Evolutionary conservation across 1,140 invertebrate genomes (phyloP).

Genomic region (Popillia japonica): DNA sequence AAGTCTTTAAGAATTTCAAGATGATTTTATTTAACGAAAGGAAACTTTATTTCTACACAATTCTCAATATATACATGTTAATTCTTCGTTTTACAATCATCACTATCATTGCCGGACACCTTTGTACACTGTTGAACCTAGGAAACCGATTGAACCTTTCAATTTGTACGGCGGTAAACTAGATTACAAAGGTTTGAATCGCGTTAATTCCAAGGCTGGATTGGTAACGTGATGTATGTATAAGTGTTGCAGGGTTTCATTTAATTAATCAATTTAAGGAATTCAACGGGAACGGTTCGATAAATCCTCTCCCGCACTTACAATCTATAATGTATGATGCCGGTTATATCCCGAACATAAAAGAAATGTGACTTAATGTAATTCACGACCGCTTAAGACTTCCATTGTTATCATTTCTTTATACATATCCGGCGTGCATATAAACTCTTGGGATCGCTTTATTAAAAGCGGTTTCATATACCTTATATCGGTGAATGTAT

Average conservation of each 20-base stretch:
- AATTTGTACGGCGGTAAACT: background rate
- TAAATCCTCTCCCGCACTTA: background rate
- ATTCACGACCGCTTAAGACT: background rate
- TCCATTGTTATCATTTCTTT: conserved; percentile 6
- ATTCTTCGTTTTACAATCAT: too few species aligned
- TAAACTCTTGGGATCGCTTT: conserved; percentile 9
- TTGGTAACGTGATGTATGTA: background rate
- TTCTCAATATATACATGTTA: too few species aligned
- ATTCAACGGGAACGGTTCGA: background rate
- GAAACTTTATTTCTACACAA: too few species aligned
- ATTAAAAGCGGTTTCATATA: conserved; percentile 4
- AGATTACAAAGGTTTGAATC: background rate
- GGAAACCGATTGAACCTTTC: conserved; percentile 8
- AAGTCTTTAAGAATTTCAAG: too few species aligned
- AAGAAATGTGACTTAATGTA: conserved; percentile 3
- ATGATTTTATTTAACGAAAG: too few species aligned
- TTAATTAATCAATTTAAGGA: conserved; percentile 27
- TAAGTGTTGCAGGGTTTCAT: background rate
- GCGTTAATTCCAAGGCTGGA: background rate
- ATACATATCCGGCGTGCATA: conserved; percentile 4
- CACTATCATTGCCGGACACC: too few species aligned
- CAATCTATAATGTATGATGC: background rate
- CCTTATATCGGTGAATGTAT: conserved; percentile 8
- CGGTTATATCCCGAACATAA: background rate
- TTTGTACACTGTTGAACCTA: background rate